Base-by-base conservation (phyloP, 2,888 invertebrate species). In the Drosophila histrio region DNA sequence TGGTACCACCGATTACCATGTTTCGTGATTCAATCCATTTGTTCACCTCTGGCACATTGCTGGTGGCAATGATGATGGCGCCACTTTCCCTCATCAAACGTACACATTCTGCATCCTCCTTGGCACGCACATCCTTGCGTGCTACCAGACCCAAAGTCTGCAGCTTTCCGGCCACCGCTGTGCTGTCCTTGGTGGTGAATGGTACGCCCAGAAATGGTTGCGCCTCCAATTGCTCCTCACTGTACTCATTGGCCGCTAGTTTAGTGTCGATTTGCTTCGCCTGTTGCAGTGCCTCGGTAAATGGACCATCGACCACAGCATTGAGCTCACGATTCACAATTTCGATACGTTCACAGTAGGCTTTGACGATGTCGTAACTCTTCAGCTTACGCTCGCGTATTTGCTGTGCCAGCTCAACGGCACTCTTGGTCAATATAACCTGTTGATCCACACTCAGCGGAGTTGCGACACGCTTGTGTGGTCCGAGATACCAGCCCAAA, bases 11-110 rank as follows among this genome's bases (percentile, higher is more conserved):
- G 90, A 96, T 96, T 50, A 99, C 90, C 87, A 95, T 95, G 92
- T 99, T 99, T 62, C 96, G 94, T 0, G 97, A 95, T 92, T 99
- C 99, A 68, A 66, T 92, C 97, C 99, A 99, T 92, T 97, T 94
- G 92, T 98, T 98, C 30, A 98, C 93, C 92, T 98, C 98, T 0
- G 98, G 98, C 30, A 98, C 94, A 91, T 98, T 99, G n/a, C 98
- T 97, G 43, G 96, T 95, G 2, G 96, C 97, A 22, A 98, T 91
- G 0, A 97, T 94, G 63, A 99, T 96, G 4, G 94, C 98, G 1
- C 99, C 99, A 21, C 97, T 96, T 17, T 93, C 92, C 79, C 94
- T 95, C 92, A 98, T 90, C 34, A 94, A 90, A 0, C 93, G 92
- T 24, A 98, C 95, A 66, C 95, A 94, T 24, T 95, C 95, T 0